Base-by-base conservation (phyloP, 2,797 vertebrate species). In the Buceros bicornis region DNA sequence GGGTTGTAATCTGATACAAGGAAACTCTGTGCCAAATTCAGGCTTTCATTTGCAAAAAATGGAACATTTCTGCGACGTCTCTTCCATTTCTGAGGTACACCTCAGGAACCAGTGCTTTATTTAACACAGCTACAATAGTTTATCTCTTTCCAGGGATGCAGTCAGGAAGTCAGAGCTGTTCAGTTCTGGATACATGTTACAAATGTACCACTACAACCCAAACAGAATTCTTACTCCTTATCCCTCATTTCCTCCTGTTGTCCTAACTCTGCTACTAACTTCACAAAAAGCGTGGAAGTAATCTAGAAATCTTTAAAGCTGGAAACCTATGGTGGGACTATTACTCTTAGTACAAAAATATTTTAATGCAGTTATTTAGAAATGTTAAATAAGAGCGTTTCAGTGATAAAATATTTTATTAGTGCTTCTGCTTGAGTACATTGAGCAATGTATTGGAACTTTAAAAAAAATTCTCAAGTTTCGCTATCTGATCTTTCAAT, bases 341-440 rank as follows among this genome's bases (percentile, higher is more conserved):
- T 57, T 40, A 57, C 40, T 70, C 48, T 84, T 85, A n/a, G 43
- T 96, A 96, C 47, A 95, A 95, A 96, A 94, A 96, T 87, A 96
- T 25, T 90, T 81, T n/a, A 77, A 88, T 74, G 90, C 42, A 43
- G 58, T 61, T 78, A 82, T 77, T 92, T 91, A 95, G 74, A 84
- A 95, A 90, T 67, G 42, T 92, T 92, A 93, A 87, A 45, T 79
- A 93, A 80, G 77, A 94, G 69, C 54, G 90, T 95, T 94, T 92
- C 82, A 93, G 82, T 96, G 94, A 97, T 54, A 93, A 90, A 96
- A 94, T 95, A 93, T 53, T 96, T 94, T 91, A 95, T 94, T 91
- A 92, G 67, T 87, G 89, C 81, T 96, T 96, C 84, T 91, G 65
- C 77, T 86, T 79, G 74, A 83, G 28, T 88, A 91, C 86, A 90